Evolutionary conservation across 2,113 vertebrate species (phyloP).

Genomic region (Malurus cyaneus): DNA sequence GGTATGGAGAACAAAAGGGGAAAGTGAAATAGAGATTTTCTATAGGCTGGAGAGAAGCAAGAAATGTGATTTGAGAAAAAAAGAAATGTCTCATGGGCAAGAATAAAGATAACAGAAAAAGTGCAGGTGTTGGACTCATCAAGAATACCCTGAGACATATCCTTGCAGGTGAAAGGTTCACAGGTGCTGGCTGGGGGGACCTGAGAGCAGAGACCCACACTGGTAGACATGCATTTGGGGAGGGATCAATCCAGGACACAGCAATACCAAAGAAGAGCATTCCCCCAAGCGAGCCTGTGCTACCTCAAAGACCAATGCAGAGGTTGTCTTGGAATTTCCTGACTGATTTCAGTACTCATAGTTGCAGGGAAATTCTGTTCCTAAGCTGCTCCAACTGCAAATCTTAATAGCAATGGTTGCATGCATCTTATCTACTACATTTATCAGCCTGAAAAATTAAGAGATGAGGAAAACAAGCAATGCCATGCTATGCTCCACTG

Average conservation of each 20-base stretch:
- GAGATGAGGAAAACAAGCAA: not conserved
- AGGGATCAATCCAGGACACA: not conserved
- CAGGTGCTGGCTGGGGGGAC: not conserved
- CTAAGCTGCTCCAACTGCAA: not conserved
- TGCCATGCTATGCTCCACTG: not conserved
- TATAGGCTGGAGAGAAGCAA: not conserved
- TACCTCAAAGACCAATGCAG: not conserved
- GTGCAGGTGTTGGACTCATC: not conserved
- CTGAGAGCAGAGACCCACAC: not conserved
- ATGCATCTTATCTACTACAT: not conserved
- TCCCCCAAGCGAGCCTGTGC: fast-evolving
- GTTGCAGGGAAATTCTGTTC: not conserved
- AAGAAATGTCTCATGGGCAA: not conserved
- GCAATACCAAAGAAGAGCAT: not conserved
- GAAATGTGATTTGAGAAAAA: not conserved
- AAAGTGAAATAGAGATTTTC: not conserved
- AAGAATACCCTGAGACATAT: not conserved
- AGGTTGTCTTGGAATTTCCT: not conserved
- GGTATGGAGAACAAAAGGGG: not conserved
- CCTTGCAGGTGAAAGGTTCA: not conserved
- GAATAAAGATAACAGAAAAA: not conserved
- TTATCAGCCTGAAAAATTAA: not conserved
- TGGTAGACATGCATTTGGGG: not conserved
- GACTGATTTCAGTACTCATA: not conserved
- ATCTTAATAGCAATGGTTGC: not conserved